Evolutionary conservation across 2,797 vertebrate genomes (phyloP), one percentile per base, ranked within the genome.

Genomic region (Sebastes nivosus): DNA sequence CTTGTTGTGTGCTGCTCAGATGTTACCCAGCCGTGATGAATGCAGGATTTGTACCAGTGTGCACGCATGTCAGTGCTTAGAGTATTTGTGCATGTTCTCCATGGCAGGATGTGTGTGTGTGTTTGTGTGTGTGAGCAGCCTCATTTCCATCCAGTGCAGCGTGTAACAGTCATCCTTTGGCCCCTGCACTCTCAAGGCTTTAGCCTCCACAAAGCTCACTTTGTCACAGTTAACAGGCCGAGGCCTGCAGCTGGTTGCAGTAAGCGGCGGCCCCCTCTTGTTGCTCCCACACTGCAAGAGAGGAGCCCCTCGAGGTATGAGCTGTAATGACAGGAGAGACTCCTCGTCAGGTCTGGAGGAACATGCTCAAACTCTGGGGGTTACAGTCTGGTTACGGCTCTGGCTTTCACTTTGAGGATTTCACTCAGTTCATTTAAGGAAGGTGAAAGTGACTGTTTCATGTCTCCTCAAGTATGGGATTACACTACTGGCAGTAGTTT

Each of bases 181-280:
- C 83, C 87, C 82, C 84, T 72, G 69, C 25, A 25, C 87, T 92
- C 81, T 88, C 75, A 50, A 70, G 84, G 69, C 89, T 84, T 46
- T 2, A 63, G 73, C 63, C 67, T 81, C 74, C 82, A 95, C 93
- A 95, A 94, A 93, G 93, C 89, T 72, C 86, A 93, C 94, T 92
- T 91, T 95, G 94, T 95, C 82, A 81, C 82, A 36, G 91, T 81
- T 42, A 76, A 80, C 75, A 78, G 86, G 88, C 84, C 20, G 52
- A 3, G 77, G 79, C 77, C 79, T 91, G 86, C 93, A 92, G 91
- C 93, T 93, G 91, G 90, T 36, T 29, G 69, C 80, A 77, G 80
- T 20, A n/a, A 82, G 75, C 16, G 5, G 58, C n/a, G 5, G 54
- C 22, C 60, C 42, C 72, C 68, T 83, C 80, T 70, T 68, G 46